Evolutionary conservation across 2,797 vertebrate species (phyloP), one percentile per base, ranked within the genome.

Genomic region (Manis crassicaudata): DNA sequence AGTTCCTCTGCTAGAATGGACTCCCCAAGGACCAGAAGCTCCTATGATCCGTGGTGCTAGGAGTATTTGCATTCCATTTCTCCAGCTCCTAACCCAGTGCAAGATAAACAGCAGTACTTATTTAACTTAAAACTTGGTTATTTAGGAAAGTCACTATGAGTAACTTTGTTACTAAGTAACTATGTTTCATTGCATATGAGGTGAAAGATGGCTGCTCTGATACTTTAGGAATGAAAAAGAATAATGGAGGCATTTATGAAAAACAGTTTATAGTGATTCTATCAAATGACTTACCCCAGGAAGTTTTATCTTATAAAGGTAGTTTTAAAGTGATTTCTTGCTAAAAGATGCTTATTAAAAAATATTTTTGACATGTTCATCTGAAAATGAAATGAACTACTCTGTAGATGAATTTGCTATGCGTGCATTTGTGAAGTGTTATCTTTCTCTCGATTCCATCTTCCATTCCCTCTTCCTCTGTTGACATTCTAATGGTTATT

Each of bases 271-370:
- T 35, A 5, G n/a, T 65, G 18, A 68, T 84, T 67, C 29, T 89
- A 37, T 89, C 52, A 76, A 75, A 72, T 12, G 54, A 32, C 16
- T 10, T 75, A 11, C n/a, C 20, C 21, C 14, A 87, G 11, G 46
- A 70, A 77, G 35, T 43, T 0, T 0, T 10, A 50, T 92, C 76
- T 92, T 95, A 0, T 25, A 95, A 94, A 96, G 8, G n/a, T 43
- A 63, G 9, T 91, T 92, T 72, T 82, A 85, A 97, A 96, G 93
- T 46, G 52, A 32, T 43, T 96, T 95, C 23, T 93, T 95, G 72
- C 52, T 62, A 52, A 95, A 95, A 96, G 35, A 86, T 0, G 65
- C 54, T 94, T 97, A 46, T 46, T 95, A 11, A 56, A 76, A 65
- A 40, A 14, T 32, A 67, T 60, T 60, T 65, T n/a, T 67, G 67